These are phyloP conservation scores for Agonopterix arenella DNA, from an alignment of 2,888 invertebrate genomes.

Conservation along the genomic window DNA sequence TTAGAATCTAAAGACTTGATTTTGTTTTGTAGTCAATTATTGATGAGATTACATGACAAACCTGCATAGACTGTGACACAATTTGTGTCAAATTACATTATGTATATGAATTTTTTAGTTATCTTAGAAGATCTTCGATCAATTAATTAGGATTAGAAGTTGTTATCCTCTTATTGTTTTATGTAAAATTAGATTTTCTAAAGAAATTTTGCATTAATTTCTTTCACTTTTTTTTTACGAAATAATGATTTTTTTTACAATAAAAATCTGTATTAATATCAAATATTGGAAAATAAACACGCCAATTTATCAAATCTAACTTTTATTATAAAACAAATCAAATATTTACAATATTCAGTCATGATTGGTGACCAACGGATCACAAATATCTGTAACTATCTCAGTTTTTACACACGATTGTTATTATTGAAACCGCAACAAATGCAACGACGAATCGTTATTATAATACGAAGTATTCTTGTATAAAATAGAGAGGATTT, in stretches of 20 bases:
- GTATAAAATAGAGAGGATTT: neutral
- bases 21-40: constrained; percentile 44
- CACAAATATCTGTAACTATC: constrained; percentile 19
- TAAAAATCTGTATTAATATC: too few relatives aligned
- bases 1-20: constrained; percentile 43
- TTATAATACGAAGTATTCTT: neutral
- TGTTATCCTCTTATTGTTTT: too few relatives aligned
- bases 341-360: constrained; percentile 74
- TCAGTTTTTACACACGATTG: constrained; percentile 15
- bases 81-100: neutral
- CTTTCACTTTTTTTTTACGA: too few relatives aligned
- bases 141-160: too few relatives aligned
- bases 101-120: constrained; percentile 1
- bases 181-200: neutral
- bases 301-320: constrained; percentile 41
- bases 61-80: constrained; percentile 12
- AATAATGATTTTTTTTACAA: too few relatives aligned
- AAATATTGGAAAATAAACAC: constrained; percentile 12
- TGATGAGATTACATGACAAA: constrained; percentile 39
- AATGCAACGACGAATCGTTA: constrained; percentile 12
- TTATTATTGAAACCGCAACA: constrained; percentile 15
- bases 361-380: constrained; percentile 41
- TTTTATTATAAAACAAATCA: constrained; percentile 61
- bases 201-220: neutral
- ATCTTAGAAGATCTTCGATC: neutral